Evolutionary conservation across 2,888 invertebrate species (phyloP), one percentile per base, ranked within the genome.

Genomic region (Latrodectus elegans): DNA sequence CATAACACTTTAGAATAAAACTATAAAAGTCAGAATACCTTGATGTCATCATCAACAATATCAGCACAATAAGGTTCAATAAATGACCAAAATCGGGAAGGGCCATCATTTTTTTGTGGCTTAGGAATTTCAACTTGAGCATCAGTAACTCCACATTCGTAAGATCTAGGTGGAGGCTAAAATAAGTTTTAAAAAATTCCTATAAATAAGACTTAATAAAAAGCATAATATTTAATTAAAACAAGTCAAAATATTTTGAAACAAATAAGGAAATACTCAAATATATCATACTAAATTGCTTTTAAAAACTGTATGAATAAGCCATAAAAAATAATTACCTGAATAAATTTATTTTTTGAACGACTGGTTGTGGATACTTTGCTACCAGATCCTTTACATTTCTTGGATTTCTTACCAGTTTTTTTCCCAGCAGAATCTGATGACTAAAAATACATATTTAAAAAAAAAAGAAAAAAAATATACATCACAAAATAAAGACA

Each of bases 21-120:
- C 38, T 38, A 38, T 38, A 38, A 38, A 38, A 38, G 38, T 38
- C 49, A 12, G 55, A 38, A 77, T 26, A 95, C 93, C 90, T 95
- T 95, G 38, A 97, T 94, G 92, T 98, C 97, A 91, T 98, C 97
- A 89, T 95, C 94, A 89, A 95, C 96, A 67, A 98, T 95, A 83
- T 97, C 96, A 88, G 96, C 95, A 92, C 97, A 98, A 92, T 97
- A 98, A 0, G 97, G 96, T 92, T 98, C 98, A 1, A 98, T 96
- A 2, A 96, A 97, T 64, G 96, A 94, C 98, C 98, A 99, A 93
- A 98, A 98, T 92, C 97, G 96, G 91, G 97, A 97, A 12, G 97
- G 96, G 83, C 96, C 96, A 92, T 98, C 98, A 92, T 98, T 97
- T 93, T 96, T 97, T 22, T 96, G 96, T 84, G 96, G 26, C 64